Percentiles rank a stretch among this genome's conserved stretches.
These are phyloP conservation scores for Capra hircus DNA, from an alignment of 2,113 vertebrate genomes.

Conservation along the genomic window DNA sequence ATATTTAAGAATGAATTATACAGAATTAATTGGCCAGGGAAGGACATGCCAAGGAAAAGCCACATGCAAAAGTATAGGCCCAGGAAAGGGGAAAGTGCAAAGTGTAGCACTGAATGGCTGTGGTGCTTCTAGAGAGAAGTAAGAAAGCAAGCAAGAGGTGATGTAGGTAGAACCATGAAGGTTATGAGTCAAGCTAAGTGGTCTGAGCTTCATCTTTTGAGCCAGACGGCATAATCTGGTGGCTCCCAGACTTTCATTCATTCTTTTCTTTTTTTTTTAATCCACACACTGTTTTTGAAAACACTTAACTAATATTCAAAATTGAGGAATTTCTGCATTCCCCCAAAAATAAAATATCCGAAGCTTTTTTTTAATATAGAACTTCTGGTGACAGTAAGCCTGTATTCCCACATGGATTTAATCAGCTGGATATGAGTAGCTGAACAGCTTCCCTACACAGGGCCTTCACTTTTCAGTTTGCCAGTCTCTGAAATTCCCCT, in stretches of 20 bases:
- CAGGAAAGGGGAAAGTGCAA: neutral
- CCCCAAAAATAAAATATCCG: neutral
- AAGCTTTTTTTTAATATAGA: neutral
- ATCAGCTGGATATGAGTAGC: neutral
- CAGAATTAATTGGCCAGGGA: neutral
- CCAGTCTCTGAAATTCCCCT: neutral
- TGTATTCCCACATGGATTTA: neutral
- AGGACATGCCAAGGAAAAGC: neutral
- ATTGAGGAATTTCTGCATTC: neutral
- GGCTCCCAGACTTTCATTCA: neutral
- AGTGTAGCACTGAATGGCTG: neutral
- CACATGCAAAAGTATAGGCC: neutral
- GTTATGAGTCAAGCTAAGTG: neutral
- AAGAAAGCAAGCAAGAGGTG: neutral
- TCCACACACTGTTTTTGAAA: neutral
- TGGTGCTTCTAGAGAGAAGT: neutral
- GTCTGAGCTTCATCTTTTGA: neutral
- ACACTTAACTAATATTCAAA: neutral
- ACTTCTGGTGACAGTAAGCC: neutral
- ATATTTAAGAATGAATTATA: neutral
- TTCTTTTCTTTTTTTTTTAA: neutral
- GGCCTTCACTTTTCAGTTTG: neutral
- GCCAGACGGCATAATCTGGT: neutral
- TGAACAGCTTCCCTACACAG: neutral
- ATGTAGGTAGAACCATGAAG: accelerated